These are phyloP conservation scores for Pogoniulus pusillus DNA, from an alignment of 2,797 vertebrate genomes.

Conservation along the genomic window DNA sequence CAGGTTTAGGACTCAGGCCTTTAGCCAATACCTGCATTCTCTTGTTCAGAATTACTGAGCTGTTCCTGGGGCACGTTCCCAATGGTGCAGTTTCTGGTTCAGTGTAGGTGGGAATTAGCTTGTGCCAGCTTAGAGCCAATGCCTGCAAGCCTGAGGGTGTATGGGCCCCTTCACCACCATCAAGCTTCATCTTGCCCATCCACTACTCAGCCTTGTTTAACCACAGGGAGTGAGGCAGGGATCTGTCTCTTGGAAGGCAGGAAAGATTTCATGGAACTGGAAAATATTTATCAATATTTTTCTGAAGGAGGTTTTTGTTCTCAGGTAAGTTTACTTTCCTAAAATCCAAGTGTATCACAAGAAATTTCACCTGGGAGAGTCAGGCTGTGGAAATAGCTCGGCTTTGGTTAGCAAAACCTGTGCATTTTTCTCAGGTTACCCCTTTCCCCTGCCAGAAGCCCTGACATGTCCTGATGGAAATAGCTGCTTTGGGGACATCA, in stretches of 20 bases:
- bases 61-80: neutral
- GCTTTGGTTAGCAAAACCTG: neutral
- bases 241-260: neutral
- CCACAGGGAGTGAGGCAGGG: neutral
- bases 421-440: neutral
- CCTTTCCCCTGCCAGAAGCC: neutral
- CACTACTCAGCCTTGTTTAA: neutral
- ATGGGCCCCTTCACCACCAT: neutral
- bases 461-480: neutral
- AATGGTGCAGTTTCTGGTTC: neutral
- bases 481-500: neutral
- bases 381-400: neutral
- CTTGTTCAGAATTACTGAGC: neutral
- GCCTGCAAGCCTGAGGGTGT: neutral
- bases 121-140: neutral
- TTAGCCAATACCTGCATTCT: neutral
- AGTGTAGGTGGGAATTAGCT: neutral
- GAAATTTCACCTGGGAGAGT: neutral
- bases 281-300: neutral
- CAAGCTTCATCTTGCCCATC: conserved; percentile 24
- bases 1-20: neutral
- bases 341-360: neutral
- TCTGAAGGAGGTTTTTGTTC: neutral
- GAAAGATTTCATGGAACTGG: neutral
- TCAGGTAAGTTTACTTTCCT: neutral